These are phyloP conservation scores for Falco peregrinus DNA, from an alignment of 2,797 vertebrate species.

Conservation along the genomic window DNA sequence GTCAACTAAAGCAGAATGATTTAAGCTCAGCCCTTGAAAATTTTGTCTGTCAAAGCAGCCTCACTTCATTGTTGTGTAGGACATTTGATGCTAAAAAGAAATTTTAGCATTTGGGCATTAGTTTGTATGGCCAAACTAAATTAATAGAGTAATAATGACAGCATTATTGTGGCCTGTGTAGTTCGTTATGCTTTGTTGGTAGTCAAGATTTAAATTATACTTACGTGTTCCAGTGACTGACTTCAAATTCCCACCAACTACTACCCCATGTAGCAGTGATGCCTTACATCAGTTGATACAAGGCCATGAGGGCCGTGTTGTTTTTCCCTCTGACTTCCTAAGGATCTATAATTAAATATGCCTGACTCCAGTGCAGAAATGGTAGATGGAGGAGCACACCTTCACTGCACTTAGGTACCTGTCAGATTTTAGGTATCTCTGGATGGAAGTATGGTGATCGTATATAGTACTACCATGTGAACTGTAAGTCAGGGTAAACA, in stretches of 20 bases:
- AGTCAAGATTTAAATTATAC: neutral
- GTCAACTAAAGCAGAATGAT: neutral
- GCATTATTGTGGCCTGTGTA: neutral
- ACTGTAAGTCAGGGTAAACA: neutral
- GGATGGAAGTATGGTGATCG: neutral
- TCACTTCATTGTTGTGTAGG: neutral
- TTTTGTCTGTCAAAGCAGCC: neutral
- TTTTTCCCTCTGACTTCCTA: neutral
- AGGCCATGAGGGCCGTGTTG: neutral
- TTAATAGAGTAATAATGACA: neutral
- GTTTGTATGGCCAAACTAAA: neutral
- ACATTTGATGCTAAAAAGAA: neutral
- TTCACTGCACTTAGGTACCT: neutral
- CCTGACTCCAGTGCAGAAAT: neutral
- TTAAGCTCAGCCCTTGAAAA: neutral
- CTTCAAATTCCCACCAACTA: neutral
- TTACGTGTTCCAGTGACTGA: neutral
- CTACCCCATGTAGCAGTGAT: neutral
- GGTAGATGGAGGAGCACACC: neutral
- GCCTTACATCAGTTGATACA: neutral
- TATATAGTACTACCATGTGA: neutral
- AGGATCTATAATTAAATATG: neutral
- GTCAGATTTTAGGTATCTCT: neutral
- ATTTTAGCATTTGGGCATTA: neutral
- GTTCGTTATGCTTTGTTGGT: neutral